Base-by-base conservation (phyloP, 2,113 vertebrate genomes). In the Campylorhamphus procurvoides region DNA sequence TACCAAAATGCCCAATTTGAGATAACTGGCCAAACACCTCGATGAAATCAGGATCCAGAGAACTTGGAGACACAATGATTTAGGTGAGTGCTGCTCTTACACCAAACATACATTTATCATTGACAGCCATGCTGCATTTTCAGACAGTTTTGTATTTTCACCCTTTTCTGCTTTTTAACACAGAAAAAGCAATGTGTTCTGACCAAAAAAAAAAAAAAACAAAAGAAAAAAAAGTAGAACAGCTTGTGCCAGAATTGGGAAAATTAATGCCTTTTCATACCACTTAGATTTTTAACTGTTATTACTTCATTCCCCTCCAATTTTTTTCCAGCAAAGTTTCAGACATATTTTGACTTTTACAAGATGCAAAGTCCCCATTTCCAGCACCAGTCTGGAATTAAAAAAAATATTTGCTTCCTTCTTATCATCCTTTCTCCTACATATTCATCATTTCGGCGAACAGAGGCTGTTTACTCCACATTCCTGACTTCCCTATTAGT, bases 271-370 rank as follows among this genome's bases (percentile, higher is more conserved):
- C 40, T 79, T 93, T 74, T 82, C 35, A 24, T 62, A 67, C 62
- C 76, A 87, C 29, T 95, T 69, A 79, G 39, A 50, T 84, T 42
- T 59, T 81, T 18, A 84, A 90, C 39, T 75, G 56, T 77, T 92
- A 83, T 90, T 89, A 88, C 42, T 58, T 39, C 73, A 84, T 86
- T 95, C 62, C 52, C 86, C 82, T 92, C 14, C 39, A 27, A 28
- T 46, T 81, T 62, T 94, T 95, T 90, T 49, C 37, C 73, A 68
- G 39, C 22, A 22, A 89, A 94, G 50, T 79, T 60, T 60, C 85
- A 87, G 94, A 95, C 79, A 50, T 58, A 85, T 73, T 93, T 95
- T 94, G 58, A 72, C 52, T 69, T 92, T 82, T 91, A 71, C 35
- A 82, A 69, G 72, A 56, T 39, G 47, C 35, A 88, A 91, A 62